Conservation (phyloP, 37 sponge, comb jelly and placozoan species). For the Chondrilla cf. caribensis region DNA sequence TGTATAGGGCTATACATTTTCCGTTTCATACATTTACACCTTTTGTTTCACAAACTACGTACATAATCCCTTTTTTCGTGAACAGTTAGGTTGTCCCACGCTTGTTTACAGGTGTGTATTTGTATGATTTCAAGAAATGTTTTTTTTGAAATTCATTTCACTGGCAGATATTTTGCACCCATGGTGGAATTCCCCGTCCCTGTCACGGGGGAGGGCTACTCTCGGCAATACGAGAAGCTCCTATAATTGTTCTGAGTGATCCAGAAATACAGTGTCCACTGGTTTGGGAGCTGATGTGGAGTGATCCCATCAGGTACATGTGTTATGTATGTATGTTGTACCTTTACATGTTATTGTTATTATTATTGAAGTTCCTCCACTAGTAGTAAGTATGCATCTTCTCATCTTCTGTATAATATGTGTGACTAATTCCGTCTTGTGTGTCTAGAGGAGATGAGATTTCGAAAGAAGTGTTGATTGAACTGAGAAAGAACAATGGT, state of each 20-base stretch:
- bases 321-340: too few species aligned
- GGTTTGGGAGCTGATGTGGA: conserved; percentile 98
- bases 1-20: too few species aligned
- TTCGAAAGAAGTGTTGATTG: conserved; percentile 31
- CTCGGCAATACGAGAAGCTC: conserved; percentile 76
- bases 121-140: too few species aligned
- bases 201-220: conserved; percentile 58
- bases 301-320: conserved; percentile 85
- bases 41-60: too few species aligned
- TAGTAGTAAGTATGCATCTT: neutral
- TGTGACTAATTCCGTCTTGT: neutral
- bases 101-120: too few species aligned
- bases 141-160: too few species aligned
- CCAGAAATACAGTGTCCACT: conserved; percentile 75
- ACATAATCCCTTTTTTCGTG: too few species aligned
- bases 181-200: conserved; percentile 87
- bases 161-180: conserved; percentile 91
- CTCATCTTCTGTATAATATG: too few species aligned
- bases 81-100: too few species aligned
- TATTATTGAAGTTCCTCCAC: neutral
- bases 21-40: too few species aligned
- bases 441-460: conserved; percentile 43
- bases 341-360: too few species aligned
- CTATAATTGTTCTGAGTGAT: conserved; percentile 51
- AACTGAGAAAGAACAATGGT: conserved; percentile 54